Evolutionary conservation across 2,113 vertebrate genomes (phyloP).

Genomic region (Tursiops truncatus): DNA sequence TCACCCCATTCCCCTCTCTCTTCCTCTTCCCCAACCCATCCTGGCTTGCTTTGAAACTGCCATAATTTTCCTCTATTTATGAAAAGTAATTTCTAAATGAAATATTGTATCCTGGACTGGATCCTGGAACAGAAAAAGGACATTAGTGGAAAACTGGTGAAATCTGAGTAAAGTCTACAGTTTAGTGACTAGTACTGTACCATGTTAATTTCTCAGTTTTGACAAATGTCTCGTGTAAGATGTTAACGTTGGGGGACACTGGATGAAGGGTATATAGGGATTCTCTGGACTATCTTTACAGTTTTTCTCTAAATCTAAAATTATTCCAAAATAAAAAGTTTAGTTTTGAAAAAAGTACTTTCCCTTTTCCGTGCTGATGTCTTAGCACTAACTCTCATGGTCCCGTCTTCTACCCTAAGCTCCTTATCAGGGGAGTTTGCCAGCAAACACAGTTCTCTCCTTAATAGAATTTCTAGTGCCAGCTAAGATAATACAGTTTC

Average conservation of each 20-base stretch:
- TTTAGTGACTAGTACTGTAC: not conserved
- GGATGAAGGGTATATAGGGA: not conserved
- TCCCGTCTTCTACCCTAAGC: not conserved
- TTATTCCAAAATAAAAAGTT: not conserved
- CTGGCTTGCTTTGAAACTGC: not conserved
- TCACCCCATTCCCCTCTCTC: not conserved
- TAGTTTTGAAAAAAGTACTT: not conserved
- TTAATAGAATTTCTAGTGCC: not conserved
- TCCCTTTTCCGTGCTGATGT: not conserved
- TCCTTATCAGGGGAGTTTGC: not conserved
- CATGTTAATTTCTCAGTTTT: not conserved
- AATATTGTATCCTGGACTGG: not conserved
- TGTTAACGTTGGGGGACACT: not conserved
- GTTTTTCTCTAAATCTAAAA: constrained; percentile 7
- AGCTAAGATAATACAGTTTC: not conserved
- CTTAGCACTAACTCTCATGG: not conserved
- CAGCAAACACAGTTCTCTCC: not conserved
- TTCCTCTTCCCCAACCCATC: not conserved
- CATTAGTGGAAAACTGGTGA: not conserved
- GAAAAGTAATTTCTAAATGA: not conserved
- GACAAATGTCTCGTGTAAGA: not conserved
- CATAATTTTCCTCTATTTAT: not conserved
- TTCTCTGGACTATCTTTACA: not conserved
- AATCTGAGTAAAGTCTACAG: not conserved
- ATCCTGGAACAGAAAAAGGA: not conserved